phyloP scores from a whole-genome alignment of 2,888 invertebrate genomes.

The Tromatobia lineatoria region DNA sequence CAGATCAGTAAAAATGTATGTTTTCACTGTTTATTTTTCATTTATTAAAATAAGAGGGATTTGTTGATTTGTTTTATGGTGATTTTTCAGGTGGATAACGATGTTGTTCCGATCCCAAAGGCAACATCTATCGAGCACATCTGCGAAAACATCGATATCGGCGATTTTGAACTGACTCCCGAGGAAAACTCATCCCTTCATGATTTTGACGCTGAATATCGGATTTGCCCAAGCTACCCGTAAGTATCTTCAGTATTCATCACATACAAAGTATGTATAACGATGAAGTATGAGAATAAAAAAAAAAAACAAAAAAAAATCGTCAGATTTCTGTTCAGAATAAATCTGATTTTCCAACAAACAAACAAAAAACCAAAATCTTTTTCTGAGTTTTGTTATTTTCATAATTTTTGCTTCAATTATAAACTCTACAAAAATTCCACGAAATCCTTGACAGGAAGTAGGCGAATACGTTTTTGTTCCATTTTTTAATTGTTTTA shows the following conservation, averaged over 20 bases:
- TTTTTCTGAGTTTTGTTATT: too few species aligned
- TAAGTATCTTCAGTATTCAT: not conserved
- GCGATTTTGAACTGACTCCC: not conserved
- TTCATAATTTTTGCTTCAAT: too few species aligned
- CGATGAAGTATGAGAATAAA: not conserved
- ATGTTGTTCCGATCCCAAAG: slow-evolving; percentile 10
- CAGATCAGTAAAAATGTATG: too few species aligned
- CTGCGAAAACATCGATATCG: not conserved
- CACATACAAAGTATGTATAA: not conserved
- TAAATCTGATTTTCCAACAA: too few species aligned
- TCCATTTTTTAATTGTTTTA: too few species aligned
- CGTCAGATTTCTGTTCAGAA: too few species aligned
- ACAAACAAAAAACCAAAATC: too few species aligned
- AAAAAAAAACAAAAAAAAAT: not conserved
- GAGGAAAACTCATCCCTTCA: not conserved
- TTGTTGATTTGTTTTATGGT: not conserved
- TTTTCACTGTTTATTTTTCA: not conserved
- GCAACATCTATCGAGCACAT: slow-evolving; percentile 3
- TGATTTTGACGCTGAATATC: slow-evolving; percentile 1
- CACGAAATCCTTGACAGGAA: too few species aligned
- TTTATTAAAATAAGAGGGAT: not conserved
- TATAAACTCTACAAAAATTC: too few species aligned
- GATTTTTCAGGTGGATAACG: not conserved
- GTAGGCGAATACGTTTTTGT: too few species aligned
- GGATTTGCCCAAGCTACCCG: not conserved